Percentiles rank a stretch among this genome's conserved stretches.
phyloP scores from a whole-genome alignment of 2,888 invertebrate species.

The Hololepta plana region DNA sequence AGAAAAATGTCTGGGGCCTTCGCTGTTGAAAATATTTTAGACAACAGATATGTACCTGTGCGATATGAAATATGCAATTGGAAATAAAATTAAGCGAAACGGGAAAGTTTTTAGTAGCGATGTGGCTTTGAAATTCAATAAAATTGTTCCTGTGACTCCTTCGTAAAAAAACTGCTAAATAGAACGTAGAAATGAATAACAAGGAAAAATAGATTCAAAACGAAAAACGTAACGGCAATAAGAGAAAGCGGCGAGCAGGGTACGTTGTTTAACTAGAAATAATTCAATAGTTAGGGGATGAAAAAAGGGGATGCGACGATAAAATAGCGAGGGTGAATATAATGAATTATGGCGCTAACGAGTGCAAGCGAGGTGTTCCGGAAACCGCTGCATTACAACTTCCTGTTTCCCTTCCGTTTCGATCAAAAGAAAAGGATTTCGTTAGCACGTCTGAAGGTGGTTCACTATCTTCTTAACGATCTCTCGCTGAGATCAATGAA shows the following conservation, averaged over 20 bases:
- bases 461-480: too few relatives aligned
- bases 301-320: slow-evolving; percentile 7
- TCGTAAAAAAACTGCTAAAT: neutral
- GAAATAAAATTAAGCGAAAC: too few relatives aligned
- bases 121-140: slow-evolving; percentile 5
- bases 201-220: too few relatives aligned
- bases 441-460: slow-evolving; percentile 3
- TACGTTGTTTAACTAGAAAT: too few relatives aligned
- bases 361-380: slow-evolving; percentile 14
- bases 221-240: too few relatives aligned
- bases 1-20: too few relatives aligned
- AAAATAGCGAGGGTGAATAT: slow-evolving; percentile 12
- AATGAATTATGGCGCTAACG: slow-evolving; percentile 15
- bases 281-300: slow-evolving; percentile 10
- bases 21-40: too few relatives aligned
- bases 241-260: too few relatives aligned
- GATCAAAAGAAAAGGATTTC: slow-evolving; percentile 7
- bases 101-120: too few relatives aligned
- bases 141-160: slow-evolving; percentile 5
- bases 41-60: too few relatives aligned
- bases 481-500: slow-evolving; percentile 1
- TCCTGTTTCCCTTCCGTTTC: slow-evolving; percentile 14
- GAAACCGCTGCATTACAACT: slow-evolving; percentile 16
- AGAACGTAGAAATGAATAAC: too few relatives aligned
- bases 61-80: too few relatives aligned